A percentile compares a stretch with the other conserved stretches of the same genome.
These are phyloP conservation scores for Hirundichthys speculiger DNA, from an alignment of 2,113 vertebrate genomes.

Conservation along the genomic window DNA sequence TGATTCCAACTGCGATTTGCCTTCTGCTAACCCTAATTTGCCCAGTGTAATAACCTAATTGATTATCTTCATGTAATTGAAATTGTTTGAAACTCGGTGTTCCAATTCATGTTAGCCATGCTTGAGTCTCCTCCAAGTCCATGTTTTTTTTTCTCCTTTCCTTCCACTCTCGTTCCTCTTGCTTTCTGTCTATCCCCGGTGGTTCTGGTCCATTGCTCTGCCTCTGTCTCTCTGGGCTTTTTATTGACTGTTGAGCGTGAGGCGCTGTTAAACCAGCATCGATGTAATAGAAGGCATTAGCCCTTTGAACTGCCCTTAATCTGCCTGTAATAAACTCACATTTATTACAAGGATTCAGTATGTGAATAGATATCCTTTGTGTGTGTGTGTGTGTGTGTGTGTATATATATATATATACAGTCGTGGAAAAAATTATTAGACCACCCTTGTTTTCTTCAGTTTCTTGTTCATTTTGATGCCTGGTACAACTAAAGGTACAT, in stretches of 20 bases:
- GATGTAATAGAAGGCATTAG: constrained; percentile 78
- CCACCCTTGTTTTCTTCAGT: too few relatives aligned
- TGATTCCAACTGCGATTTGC: constrained; percentile 26
- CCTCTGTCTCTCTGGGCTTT: constrained; percentile 65
- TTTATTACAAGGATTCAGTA: constrained; percentile 46
- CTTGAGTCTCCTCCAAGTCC: constrained; percentile 49
- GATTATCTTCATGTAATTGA: constrained; percentile 64
- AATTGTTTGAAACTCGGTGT: constrained; percentile 60
- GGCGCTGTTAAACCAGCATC: constrained; percentile 73
- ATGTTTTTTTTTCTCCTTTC: not conserved
- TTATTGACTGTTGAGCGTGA: constrained; percentile 77
- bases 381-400: constrained; percentile 15
- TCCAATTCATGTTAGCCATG: constrained; percentile 59
- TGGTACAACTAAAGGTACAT: too few relatives aligned
- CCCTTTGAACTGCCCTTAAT: constrained; percentile 77
- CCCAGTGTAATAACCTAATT: constrained; percentile 58
- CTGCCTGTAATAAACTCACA: constrained; percentile 76
- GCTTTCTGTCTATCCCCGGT: constrained; percentile 30
- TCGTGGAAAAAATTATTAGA: too few relatives aligned
- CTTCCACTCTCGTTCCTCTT: constrained; percentile 14
- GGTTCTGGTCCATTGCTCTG: constrained; percentile 64
- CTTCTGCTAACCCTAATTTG: constrained; percentile 56
- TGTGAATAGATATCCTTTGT: constrained; percentile 9
- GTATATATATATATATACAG: not conserved
- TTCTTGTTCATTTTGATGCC: too few relatives aligned